Base-by-base conservation (phyloP, 2,113 vertebrate genomes). In the Megaceryle maxima region DNA sequence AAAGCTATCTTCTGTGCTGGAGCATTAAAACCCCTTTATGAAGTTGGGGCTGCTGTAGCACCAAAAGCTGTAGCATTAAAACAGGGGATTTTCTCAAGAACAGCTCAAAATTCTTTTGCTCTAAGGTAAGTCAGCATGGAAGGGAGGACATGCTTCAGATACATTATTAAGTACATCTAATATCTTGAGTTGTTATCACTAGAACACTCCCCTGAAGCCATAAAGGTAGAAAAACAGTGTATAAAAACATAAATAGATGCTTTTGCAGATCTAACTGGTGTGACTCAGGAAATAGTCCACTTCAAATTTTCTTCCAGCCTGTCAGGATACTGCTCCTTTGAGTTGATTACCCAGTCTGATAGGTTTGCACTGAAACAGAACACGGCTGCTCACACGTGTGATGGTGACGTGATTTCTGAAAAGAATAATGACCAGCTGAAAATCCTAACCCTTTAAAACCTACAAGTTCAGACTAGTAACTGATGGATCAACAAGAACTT, bases 1-100 rank as follows among this genome's bases (percentile, higher is more conserved):
- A 94, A 78, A 92, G 88, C 68, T 16, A 64, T 63, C 44, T 83
- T 85, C 70, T 89, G 57, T 44, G 35, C 43, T 83, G 67, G 74
- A 82, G 43, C 15, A 39, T 12, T 66, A 57, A 48, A 53, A 44
- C 16, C 41, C 18, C 44, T 37, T 79, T 50, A 72, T 4, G 28
- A 89, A 92, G 39, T 0, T 48, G 35, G 37, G 62, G 57, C 48
- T 19, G 43, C 33, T 59, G 28, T 2, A 70, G 87, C 14, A 95
- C 14, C 14, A 82, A 75, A 89, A 94, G 8, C 18, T 55, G 22
- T 26, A 46, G 21, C 12, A 86, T 12, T 37, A 39, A 48, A 90
- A 59, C 7, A 50, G 33, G 46, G 19, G 21, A 31, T 39, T 70
- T 83, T 77, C 64, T 74, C 59, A 77, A 46, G 16, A 86, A 64